phyloP scores from a whole-genome alignment of 2,113 vertebrate species.

The Pelusios castaneus region DNA sequence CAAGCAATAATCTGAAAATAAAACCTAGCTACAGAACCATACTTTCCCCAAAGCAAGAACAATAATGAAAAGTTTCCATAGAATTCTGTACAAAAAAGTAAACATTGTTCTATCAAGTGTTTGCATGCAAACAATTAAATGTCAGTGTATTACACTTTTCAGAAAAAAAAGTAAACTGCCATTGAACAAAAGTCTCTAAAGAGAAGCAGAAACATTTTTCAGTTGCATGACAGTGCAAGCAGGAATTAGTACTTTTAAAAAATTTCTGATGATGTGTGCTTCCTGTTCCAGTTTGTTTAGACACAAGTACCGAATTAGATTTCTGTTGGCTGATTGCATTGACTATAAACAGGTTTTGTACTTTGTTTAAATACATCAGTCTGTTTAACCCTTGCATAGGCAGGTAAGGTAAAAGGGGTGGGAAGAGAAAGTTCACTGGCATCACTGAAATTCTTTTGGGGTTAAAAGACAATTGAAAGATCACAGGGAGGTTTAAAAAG shows the following conservation, averaged over 20 bases:
- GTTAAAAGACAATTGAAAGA: slow-evolving; percentile 6
- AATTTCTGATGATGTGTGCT: slow-evolving; percentile 70
- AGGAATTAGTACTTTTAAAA: slow-evolving; percentile 71
- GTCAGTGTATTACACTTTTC: not conserved
- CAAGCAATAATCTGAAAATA: not conserved
- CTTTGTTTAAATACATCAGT: slow-evolving; percentile 70
- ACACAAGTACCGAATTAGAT: slow-evolving; percentile 69
- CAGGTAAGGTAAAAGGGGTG: slow-evolving; percentile 57
- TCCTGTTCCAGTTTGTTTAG: slow-evolving; percentile 81
- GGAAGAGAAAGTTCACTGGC: slow-evolving; percentile 34
- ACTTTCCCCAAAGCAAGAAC: not conserved
- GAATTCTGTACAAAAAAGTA: not conserved
- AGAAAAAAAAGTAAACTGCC: not conserved
- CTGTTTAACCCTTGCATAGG: slow-evolving; percentile 53
- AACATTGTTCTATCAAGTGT: not conserved
- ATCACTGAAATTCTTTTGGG: slow-evolving; percentile 29
- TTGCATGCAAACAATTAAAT: not conserved
- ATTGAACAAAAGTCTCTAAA: not conserved
- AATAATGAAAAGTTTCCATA: not conserved
- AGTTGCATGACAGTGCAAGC: slow-evolving; percentile 70
- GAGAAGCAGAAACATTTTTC: not conserved
- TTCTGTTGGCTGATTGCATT: slow-evolving; percentile 63
- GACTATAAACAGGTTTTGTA: slow-evolving; percentile 64
- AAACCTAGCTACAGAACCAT: not conserved
- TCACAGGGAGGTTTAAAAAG: slow-evolving; percentile 42